Evolutionary conservation across 2,888 invertebrate species (phyloP), one percentile per base, ranked within the genome.

Genomic region (Nesidiocoris tenuis): DNA sequence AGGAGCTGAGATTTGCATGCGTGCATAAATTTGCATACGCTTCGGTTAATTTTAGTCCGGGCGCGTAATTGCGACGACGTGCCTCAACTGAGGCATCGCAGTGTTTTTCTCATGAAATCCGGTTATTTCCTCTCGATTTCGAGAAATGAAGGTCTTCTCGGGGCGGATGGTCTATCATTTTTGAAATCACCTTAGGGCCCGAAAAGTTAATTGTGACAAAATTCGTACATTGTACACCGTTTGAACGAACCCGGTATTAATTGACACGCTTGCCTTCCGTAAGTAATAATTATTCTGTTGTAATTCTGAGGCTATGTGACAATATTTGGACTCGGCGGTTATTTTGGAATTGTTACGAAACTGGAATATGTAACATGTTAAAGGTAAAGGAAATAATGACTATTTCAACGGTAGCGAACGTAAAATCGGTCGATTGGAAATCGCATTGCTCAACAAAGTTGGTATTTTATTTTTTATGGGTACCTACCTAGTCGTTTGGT

Each of bases 21-120:
- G 39, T 25, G 65, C 18, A 65, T 65, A 65, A 1, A 65, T 65
- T 65, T 65, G 19, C 65, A 65, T 65, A 65, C 23, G 25, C 23
- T 65, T 24, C 18, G 65, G 65, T 65, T 39, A 17, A 17, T 65
- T 65, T 65, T 25, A 65, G 39, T 65, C 12, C 5, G 25, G n/a
- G 18, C 24, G 25, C 24, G 25, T 65, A 39, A 19, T 19, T 39
- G 39, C 25, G 25, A 64, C 21, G 24, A 23, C 17, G 64, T 7
- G 64, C 3, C 59, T n/a, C 19, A 16, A 59, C 2, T 3, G n/a
- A 59, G 59, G 3, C n/a, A 54, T 54, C 55, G 55, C 7, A 12
- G 55, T 54, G 55, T 54, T 16, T 3, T 39, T 39, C 12, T 39
- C 39, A 39, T 39, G 5, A 12, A 12, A 39, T 12, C 12, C 39